Conservation (phyloP, 2,888 invertebrate species). For the Tetheella fluctuosa region DNA sequence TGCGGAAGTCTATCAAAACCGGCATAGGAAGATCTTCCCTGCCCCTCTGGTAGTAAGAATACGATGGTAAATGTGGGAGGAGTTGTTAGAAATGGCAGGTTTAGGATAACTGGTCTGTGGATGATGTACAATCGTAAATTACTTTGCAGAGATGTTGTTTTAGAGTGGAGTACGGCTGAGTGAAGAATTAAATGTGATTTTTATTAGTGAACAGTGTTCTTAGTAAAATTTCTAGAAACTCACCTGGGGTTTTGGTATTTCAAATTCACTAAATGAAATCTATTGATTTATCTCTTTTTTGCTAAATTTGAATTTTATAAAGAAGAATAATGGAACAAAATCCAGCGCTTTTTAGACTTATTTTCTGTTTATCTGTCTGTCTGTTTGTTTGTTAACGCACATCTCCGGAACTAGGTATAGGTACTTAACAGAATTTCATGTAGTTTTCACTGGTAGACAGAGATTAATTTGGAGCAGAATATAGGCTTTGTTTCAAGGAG, state of each 20-base stretch:
- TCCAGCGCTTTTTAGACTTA: no score
- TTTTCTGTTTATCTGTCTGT: no score
- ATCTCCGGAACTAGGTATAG: no score
- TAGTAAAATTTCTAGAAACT: neutral
- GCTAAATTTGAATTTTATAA: no score
- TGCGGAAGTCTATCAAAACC: conserved; percentile 30
- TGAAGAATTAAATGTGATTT: neutral
- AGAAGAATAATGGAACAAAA: no score
- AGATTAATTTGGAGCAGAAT: no score
- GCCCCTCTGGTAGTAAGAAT: neutral
- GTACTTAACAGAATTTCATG: no score
- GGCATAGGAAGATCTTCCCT: neutral
- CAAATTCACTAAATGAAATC: no score
- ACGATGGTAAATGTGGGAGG: neutral
- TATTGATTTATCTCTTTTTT: no score
- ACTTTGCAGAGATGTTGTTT: neutral
- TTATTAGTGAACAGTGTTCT: neutral
- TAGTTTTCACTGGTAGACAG: no score
- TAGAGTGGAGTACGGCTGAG: neutral
- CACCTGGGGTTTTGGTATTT: neutral
- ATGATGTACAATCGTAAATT: neutral
- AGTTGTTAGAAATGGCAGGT: neutral
- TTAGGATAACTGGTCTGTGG: neutral
- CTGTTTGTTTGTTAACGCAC: no score
- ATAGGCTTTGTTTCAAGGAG: no score